A percentile compares a stretch with the other conserved stretches of the same genome.
phyloP scores from a whole-genome alignment of 2,797 vertebrate species.

The Arremon brunneinucha region DNA sequence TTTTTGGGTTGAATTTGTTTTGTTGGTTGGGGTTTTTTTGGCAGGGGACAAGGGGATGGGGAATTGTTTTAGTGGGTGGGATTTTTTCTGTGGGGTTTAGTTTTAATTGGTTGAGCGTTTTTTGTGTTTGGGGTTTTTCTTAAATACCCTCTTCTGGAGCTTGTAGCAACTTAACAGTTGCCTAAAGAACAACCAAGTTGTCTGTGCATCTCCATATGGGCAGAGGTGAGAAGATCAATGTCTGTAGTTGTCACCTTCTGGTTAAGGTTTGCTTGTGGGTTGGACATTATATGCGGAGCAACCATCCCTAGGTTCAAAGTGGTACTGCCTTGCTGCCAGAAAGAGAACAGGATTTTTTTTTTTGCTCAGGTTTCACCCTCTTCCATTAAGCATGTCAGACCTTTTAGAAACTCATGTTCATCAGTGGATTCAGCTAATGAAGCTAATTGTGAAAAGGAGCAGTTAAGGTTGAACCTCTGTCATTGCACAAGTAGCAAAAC shows the following conservation, averaged over 20 bases:
- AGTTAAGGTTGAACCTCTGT: not conserved
- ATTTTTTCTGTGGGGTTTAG: not conserved
- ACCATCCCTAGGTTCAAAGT: not conserved
- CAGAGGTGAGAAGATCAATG: not conserved
- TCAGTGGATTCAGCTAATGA: not conserved
- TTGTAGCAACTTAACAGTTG: not conserved
- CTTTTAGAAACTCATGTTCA: not conserved
- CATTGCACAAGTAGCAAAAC: not conserved
- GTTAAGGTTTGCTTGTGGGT: not conserved
- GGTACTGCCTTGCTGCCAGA: not conserved
- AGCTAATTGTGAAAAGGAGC: not conserved
- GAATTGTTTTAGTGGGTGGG: not conserved
- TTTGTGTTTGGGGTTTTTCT: not conserved
- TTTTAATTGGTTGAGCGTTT: not conserved
- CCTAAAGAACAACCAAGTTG: not conserved
- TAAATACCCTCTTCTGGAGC: not conserved
- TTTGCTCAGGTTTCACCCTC: not conserved
- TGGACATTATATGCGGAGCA: not conserved
- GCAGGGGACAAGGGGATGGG: rapidly evolving
- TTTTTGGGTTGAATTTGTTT: not conserved
- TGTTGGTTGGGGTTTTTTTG: rapidly evolving
- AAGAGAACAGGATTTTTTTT: not conserved
- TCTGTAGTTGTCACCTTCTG: not conserved
- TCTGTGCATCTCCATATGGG: not conserved
- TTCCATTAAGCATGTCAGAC: not conserved